Percentiles rank a stretch among this genome's conserved stretches.
phyloP scores from a whole-genome alignment of 1,140 invertebrate species.

The Phymorhynchus buccinoides region DNA sequence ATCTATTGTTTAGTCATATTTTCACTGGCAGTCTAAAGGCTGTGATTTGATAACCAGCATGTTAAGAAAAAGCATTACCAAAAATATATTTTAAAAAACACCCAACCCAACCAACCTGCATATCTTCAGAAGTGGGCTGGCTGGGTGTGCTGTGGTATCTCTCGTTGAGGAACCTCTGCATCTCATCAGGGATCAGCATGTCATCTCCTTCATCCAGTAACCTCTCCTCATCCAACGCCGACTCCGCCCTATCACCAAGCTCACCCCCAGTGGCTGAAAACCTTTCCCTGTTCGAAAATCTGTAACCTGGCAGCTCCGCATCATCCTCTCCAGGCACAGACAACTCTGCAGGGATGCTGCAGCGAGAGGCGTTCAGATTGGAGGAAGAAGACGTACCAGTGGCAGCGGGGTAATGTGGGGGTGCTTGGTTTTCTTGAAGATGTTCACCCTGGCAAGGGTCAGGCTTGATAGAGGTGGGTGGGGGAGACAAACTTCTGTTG shows the following conservation, averaged over 20 bases:
- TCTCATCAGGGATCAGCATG: slow-evolving; percentile 94
- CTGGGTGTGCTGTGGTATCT: slow-evolving; percentile 67
- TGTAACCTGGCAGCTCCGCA: slow-evolving; percentile 43
- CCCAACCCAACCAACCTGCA: slow-evolving; percentile 5
- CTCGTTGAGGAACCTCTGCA: slow-evolving; percentile 94
- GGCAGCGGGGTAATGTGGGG: background rate
- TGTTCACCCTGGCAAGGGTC: background rate
- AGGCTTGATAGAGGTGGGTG: background rate
- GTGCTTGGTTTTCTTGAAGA: background rate
- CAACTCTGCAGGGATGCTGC: slow-evolving; percentile 69
- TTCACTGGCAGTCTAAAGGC: too few relatives aligned
- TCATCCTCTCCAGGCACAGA: slow-evolving; percentile 53
- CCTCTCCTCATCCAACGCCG: slow-evolving; percentile 79
- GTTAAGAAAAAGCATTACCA: too few relatives aligned
- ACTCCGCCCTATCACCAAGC: slow-evolving; percentile 62
- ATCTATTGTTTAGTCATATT: too few relatives aligned
- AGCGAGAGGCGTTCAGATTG: slow-evolving; percentile 72
- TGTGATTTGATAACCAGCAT: too few relatives aligned
- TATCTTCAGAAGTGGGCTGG: background rate
- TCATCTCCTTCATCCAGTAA: slow-evolving; percentile 85
- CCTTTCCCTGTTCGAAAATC: too few relatives aligned
- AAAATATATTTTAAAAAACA: too few relatives aligned
- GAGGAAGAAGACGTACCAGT: slow-evolving; percentile 39
- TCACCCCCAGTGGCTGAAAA: too few relatives aligned
- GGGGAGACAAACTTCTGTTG: too few relatives aligned